These are phyloP conservation scores for Leucoptera coffeella DNA, from an alignment of 2,888 invertebrate species.

Conservation along the genomic window DNA sequence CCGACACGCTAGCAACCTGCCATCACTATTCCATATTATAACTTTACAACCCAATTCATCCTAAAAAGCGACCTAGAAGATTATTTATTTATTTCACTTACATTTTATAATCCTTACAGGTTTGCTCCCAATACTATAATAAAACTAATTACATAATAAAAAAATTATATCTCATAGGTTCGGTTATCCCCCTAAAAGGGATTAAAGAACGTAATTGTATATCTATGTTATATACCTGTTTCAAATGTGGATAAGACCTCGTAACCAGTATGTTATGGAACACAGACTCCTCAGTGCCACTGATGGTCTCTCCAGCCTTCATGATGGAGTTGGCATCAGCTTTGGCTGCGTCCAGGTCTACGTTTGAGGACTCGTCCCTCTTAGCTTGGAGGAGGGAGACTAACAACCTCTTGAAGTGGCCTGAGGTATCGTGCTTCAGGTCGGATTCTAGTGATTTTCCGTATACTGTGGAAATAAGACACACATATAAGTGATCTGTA, in stretches of 20 bases:
- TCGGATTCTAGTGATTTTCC: conserved; percentile 77
- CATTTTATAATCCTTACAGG: too few relatives aligned
- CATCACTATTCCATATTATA: too few relatives aligned
- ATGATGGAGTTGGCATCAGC: conserved; percentile 77
- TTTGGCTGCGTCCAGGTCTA: conserved; percentile 73
- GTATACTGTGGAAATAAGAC: conserved; percentile 66
- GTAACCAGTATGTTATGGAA: conserved; percentile 83
- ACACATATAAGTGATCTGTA: too few relatives aligned
- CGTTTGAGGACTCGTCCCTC: conserved; percentile 82
- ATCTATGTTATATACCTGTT: conserved; percentile 41
- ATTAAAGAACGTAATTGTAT: too few relatives aligned
- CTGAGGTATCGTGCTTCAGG: conserved; percentile 87
- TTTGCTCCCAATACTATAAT: too few relatives aligned
- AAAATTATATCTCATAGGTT: too few relatives aligned
- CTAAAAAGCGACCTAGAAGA: too few relatives aligned
- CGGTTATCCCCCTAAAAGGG: too few relatives aligned
- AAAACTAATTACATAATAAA: too few relatives aligned
- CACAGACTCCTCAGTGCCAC: conserved; percentile 87
- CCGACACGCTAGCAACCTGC: too few relatives aligned
- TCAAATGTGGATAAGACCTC: conserved; percentile 83
- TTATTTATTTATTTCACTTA: too few relatives aligned
- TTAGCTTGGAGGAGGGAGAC: conserved; percentile 84
- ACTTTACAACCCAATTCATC: too few relatives aligned
- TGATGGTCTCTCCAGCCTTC: conserved; percentile 74
- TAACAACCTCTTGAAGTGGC: conserved; percentile 89